phyloP scores from a whole-genome alignment of 2,888 invertebrate genomes.

The Erebia palarica region DNA sequence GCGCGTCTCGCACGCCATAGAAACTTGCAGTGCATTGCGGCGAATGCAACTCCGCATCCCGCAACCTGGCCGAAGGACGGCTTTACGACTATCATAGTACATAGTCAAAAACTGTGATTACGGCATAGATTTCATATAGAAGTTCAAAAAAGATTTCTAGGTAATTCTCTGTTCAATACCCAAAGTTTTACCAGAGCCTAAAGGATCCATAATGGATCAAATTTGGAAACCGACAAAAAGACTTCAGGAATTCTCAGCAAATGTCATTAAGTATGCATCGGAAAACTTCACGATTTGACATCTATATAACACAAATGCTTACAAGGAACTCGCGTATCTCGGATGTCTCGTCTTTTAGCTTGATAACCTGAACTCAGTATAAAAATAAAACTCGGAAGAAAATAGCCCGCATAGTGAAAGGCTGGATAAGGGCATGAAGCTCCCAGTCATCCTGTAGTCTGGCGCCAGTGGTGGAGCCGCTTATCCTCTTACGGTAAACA shows the following conservation, averaged over 20 bases:
- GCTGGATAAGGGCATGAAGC: conserved; percentile 43
- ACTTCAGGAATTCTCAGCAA: too few relatives aligned
- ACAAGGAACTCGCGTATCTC: too few relatives aligned
- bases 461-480: conserved; percentile 46
- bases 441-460: conserved; percentile 44
- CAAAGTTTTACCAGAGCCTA: too few relatives aligned
- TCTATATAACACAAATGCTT: too few relatives aligned
- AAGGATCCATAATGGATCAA: too few relatives aligned
- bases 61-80: neutral
- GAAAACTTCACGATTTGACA: too few relatives aligned
- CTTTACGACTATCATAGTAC: neutral
- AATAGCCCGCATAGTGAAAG: conserved; percentile 23
- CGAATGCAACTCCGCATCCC: conserved; percentile 4
- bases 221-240: too few relatives aligned
- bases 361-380: neutral
- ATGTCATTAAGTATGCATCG: too few relatives aligned
- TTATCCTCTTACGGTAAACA: conserved; percentile 68
- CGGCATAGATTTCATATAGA: neutral
- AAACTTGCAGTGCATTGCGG: conserved; percentile 14
- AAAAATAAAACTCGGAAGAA: neutral
- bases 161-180: too few relatives aligned
- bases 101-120: neutral
- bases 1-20: conserved; percentile 37
- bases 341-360: too few relatives aligned
- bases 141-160: neutral